Percentiles rank a stretch among this genome's conserved stretches.
Conservation (phyloP, 2,113 vertebrate species). For the Circaetus gallicus region DNA sequence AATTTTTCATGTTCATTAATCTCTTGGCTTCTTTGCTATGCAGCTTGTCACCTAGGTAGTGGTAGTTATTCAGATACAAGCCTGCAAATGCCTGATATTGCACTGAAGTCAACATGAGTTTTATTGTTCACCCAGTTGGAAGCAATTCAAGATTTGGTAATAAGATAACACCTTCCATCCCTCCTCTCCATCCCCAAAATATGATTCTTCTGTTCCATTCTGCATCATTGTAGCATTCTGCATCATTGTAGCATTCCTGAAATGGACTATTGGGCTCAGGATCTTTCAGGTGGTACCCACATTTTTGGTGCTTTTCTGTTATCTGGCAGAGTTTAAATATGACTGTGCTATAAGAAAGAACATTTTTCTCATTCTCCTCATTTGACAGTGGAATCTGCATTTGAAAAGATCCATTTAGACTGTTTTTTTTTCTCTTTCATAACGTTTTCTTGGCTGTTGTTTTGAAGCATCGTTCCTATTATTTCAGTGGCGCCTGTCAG, state of each 20-base stretch:
- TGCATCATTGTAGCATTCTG: not conserved
- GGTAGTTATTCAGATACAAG: not conserved
- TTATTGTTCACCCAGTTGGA: not conserved
- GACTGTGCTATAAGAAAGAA: not conserved
- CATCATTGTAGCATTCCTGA: not conserved
- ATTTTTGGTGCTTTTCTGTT: not conserved
- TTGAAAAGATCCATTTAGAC: slow-evolving; percentile 48
- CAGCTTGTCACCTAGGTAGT: not conserved
- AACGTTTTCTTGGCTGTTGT: slow-evolving; percentile 53
- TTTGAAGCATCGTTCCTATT: slow-evolving; percentile 52
- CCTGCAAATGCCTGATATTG: not conserved
- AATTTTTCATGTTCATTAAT: not conserved
- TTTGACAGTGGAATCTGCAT: slow-evolving; percentile 42
- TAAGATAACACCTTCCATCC: not conserved
- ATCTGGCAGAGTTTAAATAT: not conserved
- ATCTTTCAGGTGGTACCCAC: not conserved
- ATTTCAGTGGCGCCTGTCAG: slow-evolving; percentile 59
- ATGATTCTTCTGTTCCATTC: not conserved
- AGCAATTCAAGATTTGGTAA: not conserved
- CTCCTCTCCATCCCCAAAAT: not conserved
- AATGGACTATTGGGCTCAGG: not conserved
- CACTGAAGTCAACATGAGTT: not conserved
- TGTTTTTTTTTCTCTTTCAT: slow-evolving; percentile 34
- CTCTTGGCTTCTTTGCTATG: not conserved
- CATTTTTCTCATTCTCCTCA: slow-evolving; percentile 3